Evolutionary conservation across 92 coral and sea anemone species (phyloP).

Genomic region (Porites evermanni): DNA sequence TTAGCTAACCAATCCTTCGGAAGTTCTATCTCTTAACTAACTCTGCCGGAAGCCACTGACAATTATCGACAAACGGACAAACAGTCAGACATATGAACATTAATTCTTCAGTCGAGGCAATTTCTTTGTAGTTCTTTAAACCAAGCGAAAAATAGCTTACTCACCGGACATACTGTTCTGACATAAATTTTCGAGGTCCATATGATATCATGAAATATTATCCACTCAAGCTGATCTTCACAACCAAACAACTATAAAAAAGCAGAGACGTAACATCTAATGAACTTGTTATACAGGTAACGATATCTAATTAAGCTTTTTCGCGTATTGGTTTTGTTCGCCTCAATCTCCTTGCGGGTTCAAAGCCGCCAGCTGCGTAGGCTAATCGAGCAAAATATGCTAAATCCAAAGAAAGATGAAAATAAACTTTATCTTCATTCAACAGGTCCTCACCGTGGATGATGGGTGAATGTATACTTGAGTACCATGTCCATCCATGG

Average conservation of each 20-base stretch:
- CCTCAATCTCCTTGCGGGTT: no score
- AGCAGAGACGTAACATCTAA: not conserved
- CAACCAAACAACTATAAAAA: constrained; percentile 80
- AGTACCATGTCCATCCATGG: constrained; percentile 96
- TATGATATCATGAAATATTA: constrained; percentile 89
- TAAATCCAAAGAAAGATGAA: not conserved
- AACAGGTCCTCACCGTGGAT: constrained; percentile 70
- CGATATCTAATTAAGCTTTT: no score
- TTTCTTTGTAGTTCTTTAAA: no score
- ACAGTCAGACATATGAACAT: not conserved
- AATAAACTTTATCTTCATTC: not conserved
- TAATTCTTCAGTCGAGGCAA: not conserved
- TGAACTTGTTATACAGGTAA: not conserved
- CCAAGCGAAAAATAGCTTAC: constrained; percentile 8
- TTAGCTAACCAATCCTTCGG: no score
- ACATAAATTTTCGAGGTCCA: constrained; percentile 97
- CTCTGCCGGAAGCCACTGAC: no score
- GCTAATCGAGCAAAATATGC: not conserved
- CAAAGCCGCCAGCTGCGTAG: no score
- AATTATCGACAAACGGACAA: not conserved
- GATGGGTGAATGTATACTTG: constrained; percentile 92
- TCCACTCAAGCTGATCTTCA: constrained; percentile 91
- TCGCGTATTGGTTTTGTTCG: no score
- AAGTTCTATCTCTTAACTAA: no score
- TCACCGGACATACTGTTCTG: constrained; percentile 92